Conservation (phyloP, 1,140 invertebrate genomes). For the Anastatus disparis region DNA sequence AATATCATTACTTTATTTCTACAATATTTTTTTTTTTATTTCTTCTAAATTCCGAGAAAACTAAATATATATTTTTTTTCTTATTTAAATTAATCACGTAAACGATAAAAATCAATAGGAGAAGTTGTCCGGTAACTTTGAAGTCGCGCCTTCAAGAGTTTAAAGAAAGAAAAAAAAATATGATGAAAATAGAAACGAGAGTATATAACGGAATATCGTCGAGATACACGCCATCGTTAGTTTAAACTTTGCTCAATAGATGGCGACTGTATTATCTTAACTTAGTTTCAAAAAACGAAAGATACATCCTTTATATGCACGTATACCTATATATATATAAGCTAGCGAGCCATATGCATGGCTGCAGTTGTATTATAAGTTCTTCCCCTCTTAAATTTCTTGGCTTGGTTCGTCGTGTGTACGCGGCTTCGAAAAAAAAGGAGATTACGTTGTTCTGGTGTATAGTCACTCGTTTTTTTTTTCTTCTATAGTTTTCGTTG, state of each 20-base stretch:
- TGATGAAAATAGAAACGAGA: constrained; percentile 39
- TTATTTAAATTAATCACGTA: neutral
- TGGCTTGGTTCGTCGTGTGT: neutral
- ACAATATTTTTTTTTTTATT: no score
- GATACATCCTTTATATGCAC: constrained; percentile 5
- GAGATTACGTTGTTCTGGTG: no score
- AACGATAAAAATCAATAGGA: constrained; percentile 4
- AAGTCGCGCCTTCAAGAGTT: no score
- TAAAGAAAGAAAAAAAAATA: no score
- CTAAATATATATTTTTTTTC: no score
- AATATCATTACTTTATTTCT: no score
- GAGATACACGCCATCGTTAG: constrained; percentile 45
- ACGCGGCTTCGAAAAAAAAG: neutral
- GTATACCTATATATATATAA: no score
- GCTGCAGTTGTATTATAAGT: no score
- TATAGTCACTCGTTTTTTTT: neutral
- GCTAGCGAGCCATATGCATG: no score
- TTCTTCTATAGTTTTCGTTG: neutral
- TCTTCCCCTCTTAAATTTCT: no score
- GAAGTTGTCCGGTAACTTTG: constrained; percentile 2
- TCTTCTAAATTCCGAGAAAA: no score
- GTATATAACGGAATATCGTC: constrained; percentile 34
- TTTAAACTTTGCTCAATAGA: constrained; percentile 61
- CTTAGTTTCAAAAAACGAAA: no score
- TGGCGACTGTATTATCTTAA: constrained; percentile 65